Evolutionary conservation across 1,140 invertebrate species (phyloP).

Genomic region (Magallana angulata): DNA sequence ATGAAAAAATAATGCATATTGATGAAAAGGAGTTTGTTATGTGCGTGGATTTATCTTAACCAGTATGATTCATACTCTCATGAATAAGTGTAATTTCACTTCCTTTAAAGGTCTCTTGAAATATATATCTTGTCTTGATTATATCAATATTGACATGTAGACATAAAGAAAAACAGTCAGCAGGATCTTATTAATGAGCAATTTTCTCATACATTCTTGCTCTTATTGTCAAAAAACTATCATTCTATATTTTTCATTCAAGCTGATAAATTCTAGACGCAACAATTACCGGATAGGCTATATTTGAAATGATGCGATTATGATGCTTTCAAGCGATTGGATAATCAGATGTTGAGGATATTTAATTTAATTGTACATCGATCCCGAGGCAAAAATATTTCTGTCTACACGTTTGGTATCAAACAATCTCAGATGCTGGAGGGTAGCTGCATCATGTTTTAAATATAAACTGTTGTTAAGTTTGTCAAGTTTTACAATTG

Average conservation of each 20-base stretch:
- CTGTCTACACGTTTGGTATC: slow-evolving; percentile 27
- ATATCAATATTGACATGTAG: slow-evolving; percentile 3
- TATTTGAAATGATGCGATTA: slow-evolving; percentile 8
- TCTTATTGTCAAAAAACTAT: background rate
- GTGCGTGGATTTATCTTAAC: slow-evolving; percentile 4
- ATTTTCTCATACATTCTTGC: background rate
- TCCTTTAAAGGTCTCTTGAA: background rate
- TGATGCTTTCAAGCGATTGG: slow-evolving; percentile 10
- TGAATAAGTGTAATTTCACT: slow-evolving; percentile 9
- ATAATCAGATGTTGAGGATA: slow-evolving; percentile 30
- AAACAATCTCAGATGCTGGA: background rate
- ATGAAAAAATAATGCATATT: slow-evolving; percentile 33
- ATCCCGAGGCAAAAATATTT: slow-evolving; percentile 33
- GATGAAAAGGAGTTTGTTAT: slow-evolving; percentile 9
- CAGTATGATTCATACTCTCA: slow-evolving; percentile 18
- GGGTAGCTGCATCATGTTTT: slow-evolving; percentile 11
- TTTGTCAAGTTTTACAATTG: background rate
- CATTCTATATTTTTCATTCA: background rate
- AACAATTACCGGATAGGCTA: background rate
- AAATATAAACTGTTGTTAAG: slow-evolving; percentile 29
- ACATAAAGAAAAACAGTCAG: background rate
- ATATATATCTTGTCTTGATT: background rate
- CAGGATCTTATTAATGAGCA: no score
- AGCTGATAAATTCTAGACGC: background rate
- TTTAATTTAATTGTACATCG: slow-evolving; percentile 37